Percentiles rank a stretch among this genome's conserved stretches.
phyloP scores from a whole-genome alignment of 2,888 invertebrate genomes.

The Chrysolina americana region DNA sequence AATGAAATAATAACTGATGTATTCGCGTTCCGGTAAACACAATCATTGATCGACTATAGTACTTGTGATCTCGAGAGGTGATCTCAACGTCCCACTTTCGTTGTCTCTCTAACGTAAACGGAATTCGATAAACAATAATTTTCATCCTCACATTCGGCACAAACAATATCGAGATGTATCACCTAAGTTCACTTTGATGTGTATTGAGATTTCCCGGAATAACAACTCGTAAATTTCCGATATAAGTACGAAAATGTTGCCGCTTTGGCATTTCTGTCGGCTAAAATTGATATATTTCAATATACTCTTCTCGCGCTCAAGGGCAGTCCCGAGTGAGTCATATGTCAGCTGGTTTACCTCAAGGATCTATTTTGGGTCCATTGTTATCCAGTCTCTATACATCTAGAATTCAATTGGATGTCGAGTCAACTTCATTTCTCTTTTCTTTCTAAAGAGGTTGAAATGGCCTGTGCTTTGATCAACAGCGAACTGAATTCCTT shows the following conservation, averaged over 20 bases:
- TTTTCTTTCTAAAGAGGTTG: too few relatives aligned
- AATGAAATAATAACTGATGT: slow-evolving; percentile 3
- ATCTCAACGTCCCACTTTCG: not conserved
- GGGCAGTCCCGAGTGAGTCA: too few relatives aligned
- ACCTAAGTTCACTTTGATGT: not conserved
- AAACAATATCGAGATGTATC: not conserved
- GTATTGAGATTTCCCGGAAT: not conserved
- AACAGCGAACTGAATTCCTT: too few relatives aligned
- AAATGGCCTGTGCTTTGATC: too few relatives aligned
- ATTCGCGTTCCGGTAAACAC: slow-evolving; percentile 3
- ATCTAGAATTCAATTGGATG: too few relatives aligned
- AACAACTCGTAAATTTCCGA: not conserved
- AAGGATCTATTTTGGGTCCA: too few relatives aligned
- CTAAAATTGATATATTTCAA: not conserved
- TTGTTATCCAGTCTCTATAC: too few relatives aligned
- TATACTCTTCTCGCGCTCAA: too few relatives aligned
- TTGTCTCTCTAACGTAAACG: not conserved
- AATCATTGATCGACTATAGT: not conserved
- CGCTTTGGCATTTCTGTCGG: not conserved
- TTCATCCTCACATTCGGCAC: not conserved
- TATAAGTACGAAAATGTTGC: not conserved
- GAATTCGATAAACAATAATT: slow-evolving; percentile 1
- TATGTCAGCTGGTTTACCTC: too few relatives aligned
- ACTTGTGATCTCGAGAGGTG: not conserved
- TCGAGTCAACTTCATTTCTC: too few relatives aligned